Conservation (phyloP, 2,113 vertebrate genomes). For the Candoia aspera region DNA sequence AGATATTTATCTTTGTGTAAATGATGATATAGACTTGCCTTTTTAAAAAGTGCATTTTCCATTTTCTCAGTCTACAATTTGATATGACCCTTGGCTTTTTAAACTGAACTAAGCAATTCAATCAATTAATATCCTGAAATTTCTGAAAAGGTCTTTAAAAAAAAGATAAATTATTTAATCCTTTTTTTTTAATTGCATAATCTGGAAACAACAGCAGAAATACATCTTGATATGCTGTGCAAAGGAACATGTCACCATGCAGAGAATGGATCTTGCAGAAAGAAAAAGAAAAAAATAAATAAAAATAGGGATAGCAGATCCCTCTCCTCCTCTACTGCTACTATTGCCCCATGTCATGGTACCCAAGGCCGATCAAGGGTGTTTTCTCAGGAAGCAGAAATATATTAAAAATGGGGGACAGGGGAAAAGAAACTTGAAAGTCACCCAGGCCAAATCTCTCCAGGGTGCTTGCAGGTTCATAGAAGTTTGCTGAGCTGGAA, state of each 20-base stretch:
- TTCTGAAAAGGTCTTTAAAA: not conserved
- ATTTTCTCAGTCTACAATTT: not conserved
- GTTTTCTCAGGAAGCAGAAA: not conserved
- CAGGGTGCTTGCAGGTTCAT: not conserved
- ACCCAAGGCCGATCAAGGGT: not conserved
- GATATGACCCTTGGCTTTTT: not conserved
- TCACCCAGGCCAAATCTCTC: not conserved
- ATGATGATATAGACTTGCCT: slow-evolving; percentile 1
- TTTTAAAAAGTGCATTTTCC: slow-evolving; percentile 1
- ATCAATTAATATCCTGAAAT: not conserved
- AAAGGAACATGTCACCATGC: not conserved
- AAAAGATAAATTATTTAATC: too few relatives aligned
- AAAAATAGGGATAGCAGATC: not conserved
- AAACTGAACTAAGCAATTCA: not conserved
- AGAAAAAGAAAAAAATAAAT: not conserved
- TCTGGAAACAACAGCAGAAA: not conserved
- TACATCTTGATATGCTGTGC: not conserved
- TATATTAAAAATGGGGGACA: not conserved
- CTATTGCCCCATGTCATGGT: not conserved
- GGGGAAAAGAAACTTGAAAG: not conserved
- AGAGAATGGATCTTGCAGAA: not conserved
- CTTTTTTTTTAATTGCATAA: not conserved
- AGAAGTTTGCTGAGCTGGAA: not conserved
- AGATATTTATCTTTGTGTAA: not conserved
- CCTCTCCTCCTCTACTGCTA: not conserved